A percentile compares a stretch with the other conserved stretches of the same genome.
phyloP scores from a whole-genome alignment of 1,140 invertebrate genomes.

The Drosophila arawakana region DNA sequence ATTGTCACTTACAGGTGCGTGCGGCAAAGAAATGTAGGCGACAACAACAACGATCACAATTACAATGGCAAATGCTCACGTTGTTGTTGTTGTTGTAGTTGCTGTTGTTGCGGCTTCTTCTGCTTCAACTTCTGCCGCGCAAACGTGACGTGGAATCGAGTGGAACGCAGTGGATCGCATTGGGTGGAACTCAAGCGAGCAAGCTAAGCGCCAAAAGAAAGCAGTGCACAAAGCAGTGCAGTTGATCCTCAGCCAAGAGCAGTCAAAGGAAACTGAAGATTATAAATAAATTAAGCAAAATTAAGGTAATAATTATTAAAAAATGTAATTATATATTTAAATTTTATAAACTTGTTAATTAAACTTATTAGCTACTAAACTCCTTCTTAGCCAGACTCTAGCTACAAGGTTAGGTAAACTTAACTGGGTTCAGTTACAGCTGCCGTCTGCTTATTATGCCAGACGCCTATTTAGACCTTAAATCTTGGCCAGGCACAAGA shows the following conservation, averaged over 20 bases:
- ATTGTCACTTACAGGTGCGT: slow-evolving; percentile 54
- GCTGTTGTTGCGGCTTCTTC: slow-evolving; percentile 2
- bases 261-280: background rate
- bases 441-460: slow-evolving; percentile 56
- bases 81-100: slow-evolving; percentile 39
- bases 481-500: slow-evolving; percentile 29
- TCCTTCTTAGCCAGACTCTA: background rate
- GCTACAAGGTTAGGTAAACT: background rate
- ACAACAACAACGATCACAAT: slow-evolving; percentile 61
- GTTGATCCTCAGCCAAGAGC: background rate
- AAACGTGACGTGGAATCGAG: slow-evolving; percentile 62
- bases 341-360: no score
- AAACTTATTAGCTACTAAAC: background rate
- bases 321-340: background rate
- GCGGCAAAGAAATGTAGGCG: slow-evolving; percentile 59
- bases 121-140: slow-evolving; percentile 36
- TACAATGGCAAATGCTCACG: slow-evolving; percentile 54
- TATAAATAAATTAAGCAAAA: background rate
- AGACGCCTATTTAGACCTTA: background rate
- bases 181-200: slow-evolving; percentile 7
- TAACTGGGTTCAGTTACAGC: background rate
- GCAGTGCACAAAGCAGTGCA: slow-evolving; percentile 2
- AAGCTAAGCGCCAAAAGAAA: slow-evolving; percentile 5
- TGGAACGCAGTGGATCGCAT: slow-evolving; percentile 41
- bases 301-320: background rate